phyloP scores from a whole-genome alignment of 2,888 invertebrate species.

The Baronia brevicornis region DNA sequence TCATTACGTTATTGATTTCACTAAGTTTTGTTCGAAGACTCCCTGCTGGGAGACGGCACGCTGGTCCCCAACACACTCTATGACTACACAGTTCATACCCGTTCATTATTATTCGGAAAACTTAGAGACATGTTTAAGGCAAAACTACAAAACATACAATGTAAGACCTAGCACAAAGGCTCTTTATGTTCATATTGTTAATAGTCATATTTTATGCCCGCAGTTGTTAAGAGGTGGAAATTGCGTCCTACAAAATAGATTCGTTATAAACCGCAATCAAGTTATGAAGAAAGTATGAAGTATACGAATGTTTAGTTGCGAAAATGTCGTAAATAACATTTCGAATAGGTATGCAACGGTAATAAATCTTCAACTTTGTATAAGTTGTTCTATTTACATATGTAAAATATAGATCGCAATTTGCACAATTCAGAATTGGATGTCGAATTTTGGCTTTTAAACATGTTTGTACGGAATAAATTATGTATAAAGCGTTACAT shows the following conservation, averaged over 20 bases:
- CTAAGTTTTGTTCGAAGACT: conserved; percentile 51
- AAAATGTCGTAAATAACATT: conserved; percentile 1
- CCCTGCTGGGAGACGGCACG: conserved; percentile 44
- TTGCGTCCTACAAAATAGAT: conserved; percentile 23
- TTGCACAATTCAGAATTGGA: too few species aligned
- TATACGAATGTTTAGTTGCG: conserved; percentile 5
- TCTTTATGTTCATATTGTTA: conserved; percentile 30
- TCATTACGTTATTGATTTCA: conserved; percentile 72
- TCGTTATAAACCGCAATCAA: conserved; percentile 19
- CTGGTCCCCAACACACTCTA: conserved; percentile 31
- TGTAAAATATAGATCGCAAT: too few species aligned
- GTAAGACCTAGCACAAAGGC: conserved; percentile 28
- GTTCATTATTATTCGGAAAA: conserved; percentile 27
- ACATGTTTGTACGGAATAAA: too few species aligned
- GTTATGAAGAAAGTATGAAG: conserved; percentile 19
- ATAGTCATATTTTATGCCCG: conserved; percentile 30
- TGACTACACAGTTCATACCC: conserved; percentile 22
- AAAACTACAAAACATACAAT: conserved; percentile 23
- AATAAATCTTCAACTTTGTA: too few species aligned
- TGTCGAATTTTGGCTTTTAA: too few species aligned
- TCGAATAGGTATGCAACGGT: too few species aligned
- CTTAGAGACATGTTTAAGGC: conserved; percentile 20
- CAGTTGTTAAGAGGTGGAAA: conserved; percentile 25
- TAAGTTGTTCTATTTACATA: too few species aligned
- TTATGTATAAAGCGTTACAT: too few species aligned